phyloP scores from a whole-genome alignment of 2,113 vertebrate species.

The Syrmaticus mikado region DNA sequence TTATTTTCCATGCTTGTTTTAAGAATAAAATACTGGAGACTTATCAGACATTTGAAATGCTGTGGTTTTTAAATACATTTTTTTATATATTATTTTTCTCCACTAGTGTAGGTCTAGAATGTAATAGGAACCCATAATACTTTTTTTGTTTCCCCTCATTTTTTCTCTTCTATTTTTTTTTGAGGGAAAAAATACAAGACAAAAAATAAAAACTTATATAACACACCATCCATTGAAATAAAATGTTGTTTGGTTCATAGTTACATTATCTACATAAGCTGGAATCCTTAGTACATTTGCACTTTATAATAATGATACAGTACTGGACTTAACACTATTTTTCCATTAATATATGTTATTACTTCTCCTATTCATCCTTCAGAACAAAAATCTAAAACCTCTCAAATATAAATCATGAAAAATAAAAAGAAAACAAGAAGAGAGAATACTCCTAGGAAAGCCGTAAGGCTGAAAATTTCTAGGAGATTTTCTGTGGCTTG shows the following conservation, averaged over 20 bases:
- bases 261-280: neutral
- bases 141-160: neutral
- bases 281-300: neutral
- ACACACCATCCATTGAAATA: neutral
- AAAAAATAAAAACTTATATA: neutral
- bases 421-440: rapidly evolving
- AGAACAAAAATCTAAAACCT: neutral
- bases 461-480: neutral
- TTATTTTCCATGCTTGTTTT: neutral
- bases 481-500: neutral
- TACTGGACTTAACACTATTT: neutral
- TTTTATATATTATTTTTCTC: neutral
- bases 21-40: neutral
- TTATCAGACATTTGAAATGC: neutral
- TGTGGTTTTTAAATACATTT: neutral
- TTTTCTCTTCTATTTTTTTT: neutral
- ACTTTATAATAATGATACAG: neutral
- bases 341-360: neutral
- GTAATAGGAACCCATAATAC: neutral
- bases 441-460: neutral
- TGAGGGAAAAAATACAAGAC: neutral
- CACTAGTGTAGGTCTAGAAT: neutral
- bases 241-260: neutral
- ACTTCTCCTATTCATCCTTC: neutral
- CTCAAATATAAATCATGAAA: neutral